Evolutionary conservation across 2,113 vertebrate genomes (phyloP).

Genomic region (Mobula birostris): DNA sequence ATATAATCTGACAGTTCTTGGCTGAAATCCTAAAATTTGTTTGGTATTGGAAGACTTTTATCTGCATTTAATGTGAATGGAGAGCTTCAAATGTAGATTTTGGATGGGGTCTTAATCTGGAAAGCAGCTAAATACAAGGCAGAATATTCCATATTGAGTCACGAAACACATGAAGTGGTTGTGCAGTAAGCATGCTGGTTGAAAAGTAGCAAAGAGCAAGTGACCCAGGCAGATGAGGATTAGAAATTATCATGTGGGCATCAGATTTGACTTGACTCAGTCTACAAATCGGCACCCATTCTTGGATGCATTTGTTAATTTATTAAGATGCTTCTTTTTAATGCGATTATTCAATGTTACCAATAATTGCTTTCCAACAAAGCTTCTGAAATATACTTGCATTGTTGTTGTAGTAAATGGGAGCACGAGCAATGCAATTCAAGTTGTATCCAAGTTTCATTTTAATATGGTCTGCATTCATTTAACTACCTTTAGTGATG

Average conservation of each 20-base stretch:
- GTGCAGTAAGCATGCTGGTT: neutral
- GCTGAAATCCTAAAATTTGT: neutral
- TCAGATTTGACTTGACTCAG: neutral
- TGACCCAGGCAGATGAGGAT: neutral
- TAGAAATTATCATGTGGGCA: neutral
- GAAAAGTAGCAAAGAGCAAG: neutral
- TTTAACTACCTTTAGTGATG: neutral
- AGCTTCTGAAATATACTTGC: neutral
- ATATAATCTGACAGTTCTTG: neutral
- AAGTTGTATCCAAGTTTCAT: neutral
- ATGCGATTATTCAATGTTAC: neutral
- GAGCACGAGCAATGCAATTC: neutral
- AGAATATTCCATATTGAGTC: neutral
- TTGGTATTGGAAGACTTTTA: neutral
- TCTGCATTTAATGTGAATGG: neutral
- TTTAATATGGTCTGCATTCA: neutral
- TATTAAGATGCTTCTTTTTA: neutral
- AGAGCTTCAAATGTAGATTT: neutral
- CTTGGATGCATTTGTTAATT: neutral
- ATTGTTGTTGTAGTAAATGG: neutral
- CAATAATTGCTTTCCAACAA: neutral
- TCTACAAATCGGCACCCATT: neutral
- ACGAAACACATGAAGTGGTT: neutral
- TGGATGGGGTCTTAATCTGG: neutral
- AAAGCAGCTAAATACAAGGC: neutral